Conservation (phyloP, 2,888 invertebrate genomes). For the Hyalella azteca region DNA sequence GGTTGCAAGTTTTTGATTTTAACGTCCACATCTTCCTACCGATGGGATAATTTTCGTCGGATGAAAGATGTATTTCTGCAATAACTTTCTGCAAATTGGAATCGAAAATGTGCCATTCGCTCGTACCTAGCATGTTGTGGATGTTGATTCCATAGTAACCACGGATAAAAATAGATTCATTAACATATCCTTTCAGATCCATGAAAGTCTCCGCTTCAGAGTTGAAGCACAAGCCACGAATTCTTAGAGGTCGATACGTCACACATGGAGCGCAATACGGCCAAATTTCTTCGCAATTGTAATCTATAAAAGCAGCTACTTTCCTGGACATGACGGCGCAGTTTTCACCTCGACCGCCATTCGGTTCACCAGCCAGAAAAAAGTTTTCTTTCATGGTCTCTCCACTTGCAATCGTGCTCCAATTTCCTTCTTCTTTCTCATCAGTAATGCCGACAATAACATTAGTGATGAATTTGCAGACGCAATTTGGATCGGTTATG, state of each 20-base stretch:
- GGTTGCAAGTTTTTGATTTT: neutral
- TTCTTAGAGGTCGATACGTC: neutral
- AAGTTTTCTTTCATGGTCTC: neutral
- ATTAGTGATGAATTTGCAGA: conserved; percentile 25
- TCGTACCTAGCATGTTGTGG: neutral
- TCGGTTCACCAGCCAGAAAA: neutral
- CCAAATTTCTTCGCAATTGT: neutral
- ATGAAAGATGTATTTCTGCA: neutral
- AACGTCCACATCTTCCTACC: conserved; percentile 5
- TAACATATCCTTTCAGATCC: conserved; percentile 20
- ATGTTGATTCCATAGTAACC: conserved; percentile 4
- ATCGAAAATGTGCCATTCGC: conserved; percentile 20
- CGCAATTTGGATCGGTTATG: neutral
- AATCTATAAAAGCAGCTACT: neutral
- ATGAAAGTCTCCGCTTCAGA: neutral
- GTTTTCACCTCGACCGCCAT: neutral
- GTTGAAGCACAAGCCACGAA: conserved; percentile 26
- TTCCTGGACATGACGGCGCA: neutral
- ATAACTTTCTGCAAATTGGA: neutral
- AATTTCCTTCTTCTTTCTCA: conserved; percentile 18
- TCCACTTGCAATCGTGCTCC: conserved; percentile 1
- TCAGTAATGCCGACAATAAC: conserved; percentile 27
- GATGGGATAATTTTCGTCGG: neutral
- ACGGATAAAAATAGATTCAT: neutral
- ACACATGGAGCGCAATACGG: neutral